Base-by-base conservation (phyloP, 2,797 vertebrate genomes). In the Lepilemur ruficaudatus region DNA sequence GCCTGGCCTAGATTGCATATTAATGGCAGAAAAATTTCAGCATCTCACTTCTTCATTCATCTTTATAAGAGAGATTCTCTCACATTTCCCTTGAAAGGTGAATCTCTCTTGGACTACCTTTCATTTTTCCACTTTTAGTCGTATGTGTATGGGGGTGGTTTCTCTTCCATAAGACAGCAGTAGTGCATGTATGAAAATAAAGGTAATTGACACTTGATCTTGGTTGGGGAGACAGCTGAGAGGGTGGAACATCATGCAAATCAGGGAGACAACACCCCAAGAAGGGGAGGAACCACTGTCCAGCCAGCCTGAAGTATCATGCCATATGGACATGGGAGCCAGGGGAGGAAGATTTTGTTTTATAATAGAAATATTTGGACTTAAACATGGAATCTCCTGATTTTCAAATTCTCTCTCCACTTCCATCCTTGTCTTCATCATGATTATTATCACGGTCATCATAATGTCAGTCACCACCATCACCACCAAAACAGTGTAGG, bases 21-120 rank as follows among this genome's bases (percentile, higher is more conserved):
- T 78, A 52, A 86, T 85, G 65, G 84, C 41, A 46, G 7, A 78
- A 41, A 91, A 75, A 52, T 61, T 43, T 59, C 69, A 78, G 46
- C 61, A 48, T 94, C 32, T 59, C 14, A 63, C 23, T 30, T 67
- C 59, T 61, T 32, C 25, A 41, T 93, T 50, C 15, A 15, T 89
- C 81, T 92, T 82, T 32, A 30, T 32, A 85, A 65, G 30, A 91
- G 69, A 78, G 25, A 69, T 35, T 78, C 50, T 89, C 22, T 87
- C 41, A 67, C 38, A 73, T 82, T 85, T 96, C 35, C 11, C 48
- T 91, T 57, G 15, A 89, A 78, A 82, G 11, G n/a, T 28, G 25
- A 50, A 15, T 93, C 72, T 90, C 41, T 93, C 63, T 63, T 32
- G 32, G 13, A 57, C 35, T 70, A 30, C 22, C 32, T 78, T 65